Evolutionary conservation across 2,888 invertebrate species (phyloP).

Genomic region (Cryptocephalus primarius): DNA sequence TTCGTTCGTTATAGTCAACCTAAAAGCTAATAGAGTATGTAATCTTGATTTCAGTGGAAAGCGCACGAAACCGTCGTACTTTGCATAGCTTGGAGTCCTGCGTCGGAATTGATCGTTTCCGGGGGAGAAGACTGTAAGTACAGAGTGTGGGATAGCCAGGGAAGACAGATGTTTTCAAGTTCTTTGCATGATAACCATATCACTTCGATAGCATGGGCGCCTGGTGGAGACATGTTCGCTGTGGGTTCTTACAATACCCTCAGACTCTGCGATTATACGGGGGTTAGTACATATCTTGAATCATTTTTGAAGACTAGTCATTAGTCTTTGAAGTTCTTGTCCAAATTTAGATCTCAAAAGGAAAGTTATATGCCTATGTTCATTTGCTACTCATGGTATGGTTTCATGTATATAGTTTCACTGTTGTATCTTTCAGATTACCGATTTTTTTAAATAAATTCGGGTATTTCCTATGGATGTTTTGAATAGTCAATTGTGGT

Average conservation of each 20-base stretch:
- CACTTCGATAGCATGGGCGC: slow-evolving; percentile 83
- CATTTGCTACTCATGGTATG: no score
- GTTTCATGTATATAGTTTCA: no score
- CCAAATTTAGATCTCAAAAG: no score
- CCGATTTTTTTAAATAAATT: no score
- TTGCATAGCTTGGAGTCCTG: slow-evolving; percentile 90
- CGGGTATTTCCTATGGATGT: no score
- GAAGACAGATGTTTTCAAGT: slow-evolving; percentile 79
- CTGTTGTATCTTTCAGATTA: no score
- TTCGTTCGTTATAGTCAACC: no score
- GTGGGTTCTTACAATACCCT: slow-evolving; percentile 90
- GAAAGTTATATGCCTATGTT: no score
- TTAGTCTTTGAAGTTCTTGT: no score
- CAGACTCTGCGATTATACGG: slow-evolving; percentile 84
- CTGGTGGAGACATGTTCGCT: slow-evolving; percentile 82
- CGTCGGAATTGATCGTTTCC: slow-evolving; percentile 82
- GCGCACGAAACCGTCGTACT: slow-evolving; percentile 92
- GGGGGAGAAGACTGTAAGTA: slow-evolving; percentile 87
- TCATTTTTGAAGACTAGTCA: no score
- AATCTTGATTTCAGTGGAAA: slow-evolving; percentile 62
- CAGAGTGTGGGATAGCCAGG: slow-evolving; percentile 86
- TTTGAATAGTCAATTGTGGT: no score
- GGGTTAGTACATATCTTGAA: slow-evolving; percentile 48
- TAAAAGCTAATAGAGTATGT: no score
- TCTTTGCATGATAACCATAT: slow-evolving; percentile 82